These are phyloP conservation scores for Crocidura indochinensis DNA, from an alignment of 2,797 vertebrate species.

Conservation along the genomic window DNA sequence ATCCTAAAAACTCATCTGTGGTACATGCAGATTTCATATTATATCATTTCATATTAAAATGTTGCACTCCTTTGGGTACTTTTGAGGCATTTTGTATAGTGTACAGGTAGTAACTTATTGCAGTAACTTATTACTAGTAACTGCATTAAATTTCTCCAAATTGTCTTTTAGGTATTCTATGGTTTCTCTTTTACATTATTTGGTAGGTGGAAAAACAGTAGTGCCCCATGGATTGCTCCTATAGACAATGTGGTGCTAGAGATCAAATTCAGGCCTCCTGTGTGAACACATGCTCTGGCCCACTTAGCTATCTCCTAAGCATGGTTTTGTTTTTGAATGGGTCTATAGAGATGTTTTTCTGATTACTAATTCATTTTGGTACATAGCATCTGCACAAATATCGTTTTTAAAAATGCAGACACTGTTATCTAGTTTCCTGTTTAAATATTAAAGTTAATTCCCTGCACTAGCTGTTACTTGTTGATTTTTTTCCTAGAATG, in stretches of 20 bases:
- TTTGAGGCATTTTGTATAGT: not conserved
- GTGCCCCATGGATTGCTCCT: not conserved
- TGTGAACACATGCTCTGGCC: not conserved
- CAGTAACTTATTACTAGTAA: not conserved
- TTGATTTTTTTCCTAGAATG: not conserved
- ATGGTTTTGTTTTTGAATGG: not conserved
- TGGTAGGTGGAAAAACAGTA: not conserved
- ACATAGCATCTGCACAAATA: not conserved
- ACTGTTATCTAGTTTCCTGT: no score
- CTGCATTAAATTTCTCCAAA: conserved; percentile 10
- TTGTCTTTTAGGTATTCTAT: not conserved
- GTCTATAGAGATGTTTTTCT: not conserved
- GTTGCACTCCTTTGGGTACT: not conserved
- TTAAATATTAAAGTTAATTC: not conserved
- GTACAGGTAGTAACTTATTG: not conserved
- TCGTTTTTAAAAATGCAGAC: no score
- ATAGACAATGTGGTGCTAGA: not conserved
- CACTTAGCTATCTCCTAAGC: not conserved
- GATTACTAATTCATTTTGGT: not conserved
- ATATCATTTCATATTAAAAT: not conserved
- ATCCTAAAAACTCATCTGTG: not conserved
- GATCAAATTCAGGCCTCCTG: not conserved
- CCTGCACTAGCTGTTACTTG: rapidly evolving
- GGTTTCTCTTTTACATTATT: not conserved
- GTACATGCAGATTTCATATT: not conserved